phyloP scores from a whole-genome alignment of 2,113 vertebrate species.

The Actenoides lindsayi region DNA sequence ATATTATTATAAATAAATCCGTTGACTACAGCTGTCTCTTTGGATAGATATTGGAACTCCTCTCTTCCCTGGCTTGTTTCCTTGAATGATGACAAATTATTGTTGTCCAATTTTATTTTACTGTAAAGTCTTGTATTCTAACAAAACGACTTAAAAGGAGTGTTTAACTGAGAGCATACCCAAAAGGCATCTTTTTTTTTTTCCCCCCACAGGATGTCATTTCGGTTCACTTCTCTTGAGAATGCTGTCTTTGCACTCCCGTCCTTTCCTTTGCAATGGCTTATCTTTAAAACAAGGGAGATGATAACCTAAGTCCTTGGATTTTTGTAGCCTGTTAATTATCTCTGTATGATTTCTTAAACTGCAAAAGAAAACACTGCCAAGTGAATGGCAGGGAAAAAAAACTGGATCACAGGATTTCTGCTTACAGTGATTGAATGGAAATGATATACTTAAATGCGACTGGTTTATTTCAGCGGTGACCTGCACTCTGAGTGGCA shows the following conservation, averaged over 20 bases:
- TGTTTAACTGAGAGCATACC: conserved; percentile 38
- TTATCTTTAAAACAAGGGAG: conserved; percentile 38
- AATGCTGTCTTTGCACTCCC: conserved; percentile 17
- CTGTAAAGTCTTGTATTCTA: conserved; percentile 61
- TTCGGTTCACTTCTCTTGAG: conserved; percentile 48
- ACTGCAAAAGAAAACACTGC: not conserved
- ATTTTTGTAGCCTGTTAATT: conserved; percentile 24
- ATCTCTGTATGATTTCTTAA: conserved; percentile 22
- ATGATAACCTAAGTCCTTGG: not conserved
- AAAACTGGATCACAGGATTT: not conserved
- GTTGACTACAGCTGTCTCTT: conserved; percentile 73
- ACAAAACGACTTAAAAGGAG: conserved; percentile 26
- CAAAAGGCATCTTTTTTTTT: not conserved
- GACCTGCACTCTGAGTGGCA: not conserved
- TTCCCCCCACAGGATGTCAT: not conserved
- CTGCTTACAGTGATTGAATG: not conserved
- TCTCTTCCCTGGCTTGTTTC: conserved; percentile 44
- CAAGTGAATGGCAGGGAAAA: not conserved
- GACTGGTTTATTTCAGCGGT: not conserved
- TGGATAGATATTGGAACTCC: conserved; percentile 63
- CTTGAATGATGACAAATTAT: conserved; percentile 63
- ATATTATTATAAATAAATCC: conserved; percentile 82
- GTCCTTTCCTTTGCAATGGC: not conserved
- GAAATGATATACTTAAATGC: not conserved
- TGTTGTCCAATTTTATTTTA: conserved; percentile 64